Base-by-base conservation (phyloP, 2,888 invertebrate species). In the Polyploca ridens region DNA sequence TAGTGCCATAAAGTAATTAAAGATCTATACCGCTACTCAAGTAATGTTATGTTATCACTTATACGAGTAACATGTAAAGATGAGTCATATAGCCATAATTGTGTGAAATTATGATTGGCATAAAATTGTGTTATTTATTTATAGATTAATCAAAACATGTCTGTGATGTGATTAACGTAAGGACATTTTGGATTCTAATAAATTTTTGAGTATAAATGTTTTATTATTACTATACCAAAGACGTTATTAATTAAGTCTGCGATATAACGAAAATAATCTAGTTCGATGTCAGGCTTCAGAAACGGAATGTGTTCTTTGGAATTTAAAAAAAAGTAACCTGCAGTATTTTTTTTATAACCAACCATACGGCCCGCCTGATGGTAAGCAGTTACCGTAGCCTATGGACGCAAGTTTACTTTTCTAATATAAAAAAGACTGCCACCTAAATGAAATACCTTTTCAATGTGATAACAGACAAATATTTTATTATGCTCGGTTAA, bases 121-220 rank as follows among this genome's bases (percentile, higher is more conserved):
- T 73, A 68, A 71, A 69, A 63, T 62, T 65, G 68, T 69, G 68
- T 72, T 83, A 83, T 82, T 81, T 85, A 84, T 83, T 79, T 76
- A 74, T 81, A 82, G 74, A 75, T 75, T 76, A 80, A 76, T 81
- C 78, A 78, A 86, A 83, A 87, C 80, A 77, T 87, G 85, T 87
- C 90, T 90, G 90, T 90, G 90, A 90, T 90, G 84, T 85, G 84
- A 81, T 85, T 81, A 83, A 78, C 67, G 69, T 86, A 83, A 84
- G 82, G 69, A 73, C 93, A 54, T 83, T 87, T 83, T 74, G 67
- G 65, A 69, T 69, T 71, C 71, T 64, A 72, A 71, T 65, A 70
- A 72, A 54, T 54, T 54, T 54, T 13, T 41, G 41, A 41, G 41
- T 41, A 41, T 41, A 13, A 38, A 38, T 41, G 11, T 41, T 41